Base-by-base conservation (phyloP, 2,888 invertebrate species). In the Cyaniris semiargus region DNA sequence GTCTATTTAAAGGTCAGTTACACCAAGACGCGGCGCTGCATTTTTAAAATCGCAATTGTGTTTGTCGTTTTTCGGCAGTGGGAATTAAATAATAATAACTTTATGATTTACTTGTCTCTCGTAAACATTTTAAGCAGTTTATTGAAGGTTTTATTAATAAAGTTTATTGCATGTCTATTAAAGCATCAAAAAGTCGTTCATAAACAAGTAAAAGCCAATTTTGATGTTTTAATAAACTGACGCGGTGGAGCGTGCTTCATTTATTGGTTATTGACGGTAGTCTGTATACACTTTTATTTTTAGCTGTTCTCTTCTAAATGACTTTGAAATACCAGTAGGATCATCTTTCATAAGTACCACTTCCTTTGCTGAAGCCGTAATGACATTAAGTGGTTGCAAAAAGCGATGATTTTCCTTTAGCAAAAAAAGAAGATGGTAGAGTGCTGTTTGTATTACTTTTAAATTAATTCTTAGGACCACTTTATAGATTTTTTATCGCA, bases 131-230 rank as follows among this genome's bases (percentile, higher is more conserved):
- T 15, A 48, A 44, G 53, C 48, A 53, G 74, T 53, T 74, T 53
- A 74, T 74, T 38, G 44, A 27, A 15, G 27, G 44, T 48, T 18
- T 74, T 48, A 27, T 8, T 74, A 74, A 74, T 18, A 53, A 74
- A 23, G n/a, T 74, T 48, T 74, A 74, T 74, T 53, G 74, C 48
- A 48, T 27, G 74, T 53, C 53, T 74, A 74, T 74, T 74, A 74
- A 53, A 53, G 21, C 21, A 27, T 38, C 71, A 72, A 72, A 72
- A 48, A 74, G 53, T 53, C 74, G 74, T 27, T 53, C 23, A 27
- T 23, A 72, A 44, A 23, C 38, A 44, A 23, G 44, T 23, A 72
- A 72, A 72, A 72, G 44, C 48, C 72, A 72, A 72, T 72, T 72
- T 48, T 44, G 44, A 38, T 44, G 72, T 44, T 44, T 72, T 72